phyloP scores from a whole-genome alignment of 2,797 vertebrate genomes.

The Sylvia borin region DNA sequence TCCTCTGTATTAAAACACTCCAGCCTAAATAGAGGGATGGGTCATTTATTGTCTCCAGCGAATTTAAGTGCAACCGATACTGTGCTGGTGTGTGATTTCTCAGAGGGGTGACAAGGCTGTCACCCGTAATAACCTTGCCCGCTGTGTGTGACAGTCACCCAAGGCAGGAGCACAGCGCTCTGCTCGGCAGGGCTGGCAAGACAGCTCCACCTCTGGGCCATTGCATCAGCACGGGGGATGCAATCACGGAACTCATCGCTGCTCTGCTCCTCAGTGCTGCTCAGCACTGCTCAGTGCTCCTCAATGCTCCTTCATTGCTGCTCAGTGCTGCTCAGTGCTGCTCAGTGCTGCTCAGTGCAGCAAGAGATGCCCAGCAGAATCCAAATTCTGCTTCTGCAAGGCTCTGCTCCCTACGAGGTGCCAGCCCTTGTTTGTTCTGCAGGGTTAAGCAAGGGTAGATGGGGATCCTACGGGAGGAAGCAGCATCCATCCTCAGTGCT shows the following conservation, averaged over 20 bases:
- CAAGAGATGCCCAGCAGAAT: rapidly evolving
- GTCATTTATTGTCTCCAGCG: neutral
- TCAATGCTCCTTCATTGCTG: rapidly evolving
- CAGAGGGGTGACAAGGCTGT: slow-evolving; percentile 39
- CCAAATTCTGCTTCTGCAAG: neutral
- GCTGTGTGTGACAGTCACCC: slow-evolving; percentile 22
- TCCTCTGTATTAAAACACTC: neutral
- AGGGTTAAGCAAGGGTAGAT: neutral
- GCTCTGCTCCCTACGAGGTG: rapidly evolving
- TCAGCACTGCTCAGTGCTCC: rapidly evolving
- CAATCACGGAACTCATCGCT: neutral
- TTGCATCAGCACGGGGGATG: neutral
- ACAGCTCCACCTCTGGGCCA: neutral
- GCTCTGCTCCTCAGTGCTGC: rapidly evolving
- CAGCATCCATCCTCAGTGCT: neutral
- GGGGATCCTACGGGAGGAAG: neutral
- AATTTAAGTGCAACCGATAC: neutral
- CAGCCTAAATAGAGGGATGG: neutral
- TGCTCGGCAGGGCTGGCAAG: neutral
- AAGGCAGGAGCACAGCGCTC: neutral
- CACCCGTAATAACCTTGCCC: neutral
- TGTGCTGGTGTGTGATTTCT: neutral
- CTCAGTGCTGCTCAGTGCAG: neutral
- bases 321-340: neutral
- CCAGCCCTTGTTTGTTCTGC: neutral